Evolutionary conservation across 2,888 invertebrate species (phyloP), one percentile per base, ranked within the genome.

Genomic region (Dynastes maya): DNA sequence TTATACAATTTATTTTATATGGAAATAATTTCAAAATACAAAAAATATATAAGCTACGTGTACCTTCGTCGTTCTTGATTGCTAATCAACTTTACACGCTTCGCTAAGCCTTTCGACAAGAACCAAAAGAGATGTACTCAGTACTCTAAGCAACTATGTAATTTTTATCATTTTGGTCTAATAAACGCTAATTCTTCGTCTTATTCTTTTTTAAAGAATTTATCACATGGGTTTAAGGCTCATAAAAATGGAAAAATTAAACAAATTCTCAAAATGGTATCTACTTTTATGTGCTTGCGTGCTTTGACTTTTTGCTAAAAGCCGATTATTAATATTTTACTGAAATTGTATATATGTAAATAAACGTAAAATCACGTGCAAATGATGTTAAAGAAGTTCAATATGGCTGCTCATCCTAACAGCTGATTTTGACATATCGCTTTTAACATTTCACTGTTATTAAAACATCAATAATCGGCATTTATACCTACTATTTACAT

Each of bases 141-240:
- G 9, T 45, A 45, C 6, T 8, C 1, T 45, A 45, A 9, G 8
- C 45, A 11, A 45, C 45, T 45, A 45, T 5, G 32, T 37, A 37
- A 37, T 37, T 4, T 37, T 37, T 45, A 45, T 45, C 11, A 8
- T 45, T 8, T 45, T 45, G 45, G 45, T 2, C 45, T 45, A 45
- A 11, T 45, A 45, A 16, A 27, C 49, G 22, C 55, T 55, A 58
- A 40, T 58, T 71, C 45, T 76, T 76, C 27, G 67, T 77, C 61
- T 71, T 61, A 29, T 67, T 64, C 68, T 76, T 3, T 64, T 68
- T 58, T 68, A 49, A 76, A 63, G 22, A 70, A 67, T 55, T 72
- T 67, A 58, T 78, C 78, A 63, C 67, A 61, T 76, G 78, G 71
- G 55, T 71, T 51, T 71, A 71, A 71, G 71, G 71, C 71, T 71